Conservation (phyloP, 1,140 invertebrate species). For the Capitella teleta region DNA sequence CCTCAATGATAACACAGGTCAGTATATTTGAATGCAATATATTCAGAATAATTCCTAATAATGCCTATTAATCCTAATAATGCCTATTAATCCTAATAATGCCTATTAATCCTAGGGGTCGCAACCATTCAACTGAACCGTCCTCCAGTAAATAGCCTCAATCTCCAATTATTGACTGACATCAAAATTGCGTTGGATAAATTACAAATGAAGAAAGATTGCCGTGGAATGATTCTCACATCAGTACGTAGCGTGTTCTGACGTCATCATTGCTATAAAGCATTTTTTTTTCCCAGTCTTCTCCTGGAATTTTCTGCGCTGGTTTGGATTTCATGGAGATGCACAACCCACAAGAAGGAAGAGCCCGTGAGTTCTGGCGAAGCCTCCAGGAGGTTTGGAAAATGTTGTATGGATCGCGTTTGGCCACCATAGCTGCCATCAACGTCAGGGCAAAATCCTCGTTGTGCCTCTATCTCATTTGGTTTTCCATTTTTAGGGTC, state of each 20-base stretch:
- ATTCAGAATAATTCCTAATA: too few species aligned
- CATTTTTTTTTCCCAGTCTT: slow-evolving; percentile 50
- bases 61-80: too few species aligned
- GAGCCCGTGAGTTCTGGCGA: slow-evolving; percentile 61
- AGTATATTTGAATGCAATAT: too few species aligned
- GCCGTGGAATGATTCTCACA: slow-evolving; percentile 64
- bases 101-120: too few species aligned
- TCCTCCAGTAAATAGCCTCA: slow-evolving; percentile 71
- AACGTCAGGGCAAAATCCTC: slow-evolving; percentile 52
- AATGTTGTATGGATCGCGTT: slow-evolving; percentile 57
- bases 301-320: slow-evolving; percentile 64
- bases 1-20: too few species aligned
- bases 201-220: slow-evolving; percentile 53
- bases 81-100: too few species aligned
- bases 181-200: slow-evolving; percentile 54
- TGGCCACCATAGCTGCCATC: slow-evolving; percentile 66
- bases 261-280: too few species aligned
- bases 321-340: slow-evolving; percentile 79
- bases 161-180: slow-evolving; percentile 57
- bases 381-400: slow-evolving; percentile 68
- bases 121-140: slow-evolving; percentile 61
- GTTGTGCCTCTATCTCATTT: not conserved
- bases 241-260: slow-evolving; percentile 51
- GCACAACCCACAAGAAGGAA: slow-evolving; percentile 62
- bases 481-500: slow-evolving; percentile 49